Conservation (phyloP, 2,113 vertebrate species). For the Halichoeres trimaculatus region DNA sequence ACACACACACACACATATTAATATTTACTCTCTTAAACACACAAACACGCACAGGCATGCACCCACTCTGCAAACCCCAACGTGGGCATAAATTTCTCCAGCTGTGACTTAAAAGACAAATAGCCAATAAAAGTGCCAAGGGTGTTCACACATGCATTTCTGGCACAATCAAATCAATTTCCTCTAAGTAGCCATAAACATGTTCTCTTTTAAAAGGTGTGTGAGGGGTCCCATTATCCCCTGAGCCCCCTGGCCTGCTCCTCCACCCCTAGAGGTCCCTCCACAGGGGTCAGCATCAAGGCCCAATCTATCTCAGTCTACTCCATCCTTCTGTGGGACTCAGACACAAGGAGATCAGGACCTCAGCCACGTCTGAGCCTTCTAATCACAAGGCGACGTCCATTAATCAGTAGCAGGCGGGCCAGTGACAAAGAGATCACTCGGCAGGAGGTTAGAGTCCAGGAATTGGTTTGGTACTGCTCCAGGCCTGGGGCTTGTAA, state of each 20-base stretch:
- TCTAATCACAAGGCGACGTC: constrained; percentile 82
- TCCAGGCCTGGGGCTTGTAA: constrained; percentile 62
- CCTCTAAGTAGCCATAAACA: constrained; percentile 99
- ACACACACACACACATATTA: constrained; percentile 61
- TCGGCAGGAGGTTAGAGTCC: constrained; percentile 67
- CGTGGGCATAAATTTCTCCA: constrained; percentile 80
- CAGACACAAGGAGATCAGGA: constrained; percentile 75
- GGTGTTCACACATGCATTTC: constrained; percentile 92
- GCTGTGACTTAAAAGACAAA: constrained; percentile 87
- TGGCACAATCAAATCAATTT: constrained; percentile 99
- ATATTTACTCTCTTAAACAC: constrained; percentile 76
- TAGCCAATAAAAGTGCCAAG: constrained; percentile 96
- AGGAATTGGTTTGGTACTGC: constrained; percentile 49
- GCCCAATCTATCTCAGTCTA: constrained; percentile 87
- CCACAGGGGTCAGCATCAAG: constrained; percentile 86
- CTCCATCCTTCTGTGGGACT: constrained; percentile 76
- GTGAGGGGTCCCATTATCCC: constrained; percentile 89
- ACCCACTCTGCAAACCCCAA: constrained; percentile 69
- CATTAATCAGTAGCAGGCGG: constrained; percentile 90
- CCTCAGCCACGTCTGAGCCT: constrained; percentile 60
- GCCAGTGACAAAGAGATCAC: constrained; percentile 83
- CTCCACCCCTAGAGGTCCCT: constrained; percentile 86
- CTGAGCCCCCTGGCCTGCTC: constrained; percentile 80
- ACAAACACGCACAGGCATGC: constrained; percentile 65
- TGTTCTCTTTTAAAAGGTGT: constrained; percentile 96